These are phyloP conservation scores for Drosophila serrata DNA, from an alignment of 1,140 invertebrate species.

Conservation along the genomic window DNA sequence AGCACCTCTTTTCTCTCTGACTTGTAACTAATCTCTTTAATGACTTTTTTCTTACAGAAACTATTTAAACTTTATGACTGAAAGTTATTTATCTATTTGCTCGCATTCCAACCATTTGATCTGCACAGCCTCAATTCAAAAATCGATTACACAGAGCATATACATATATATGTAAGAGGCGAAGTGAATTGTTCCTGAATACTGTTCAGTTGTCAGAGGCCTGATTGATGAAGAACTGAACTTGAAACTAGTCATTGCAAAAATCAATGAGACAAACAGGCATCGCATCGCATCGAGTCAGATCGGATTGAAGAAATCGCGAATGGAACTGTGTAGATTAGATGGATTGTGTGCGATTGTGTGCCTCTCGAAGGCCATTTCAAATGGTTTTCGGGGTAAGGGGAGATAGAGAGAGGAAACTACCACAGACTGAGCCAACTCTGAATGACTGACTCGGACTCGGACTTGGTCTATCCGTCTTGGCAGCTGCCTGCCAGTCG, in stretches of 20 bases:
- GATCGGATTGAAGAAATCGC: constrained; percentile 35
- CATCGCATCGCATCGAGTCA: constrained; percentile 29
- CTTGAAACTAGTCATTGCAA: constrained; percentile 71
- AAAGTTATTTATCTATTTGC: not conserved
- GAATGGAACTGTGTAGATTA: constrained; percentile 73
- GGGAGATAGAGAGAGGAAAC: not conserved
- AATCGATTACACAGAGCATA: constrained; percentile 54
- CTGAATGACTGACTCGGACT: constrained; percentile 55
- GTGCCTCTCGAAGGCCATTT: constrained; percentile 66
- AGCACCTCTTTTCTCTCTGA: not conserved
- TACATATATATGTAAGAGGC: not conserved
- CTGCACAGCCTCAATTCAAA: constrained; percentile 48
- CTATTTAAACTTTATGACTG: not conserved
- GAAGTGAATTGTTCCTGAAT: constrained; percentile 35
- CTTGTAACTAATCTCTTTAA: not conserved
- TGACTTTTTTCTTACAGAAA: not conserved
- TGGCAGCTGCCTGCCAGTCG: constrained; percentile 55
- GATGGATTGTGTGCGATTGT: constrained; percentile 54
- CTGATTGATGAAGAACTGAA: constrained; percentile 81
- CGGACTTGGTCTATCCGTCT: constrained; percentile 47
- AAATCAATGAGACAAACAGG: constrained; percentile 71
- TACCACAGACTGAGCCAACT: constrained; percentile 7
- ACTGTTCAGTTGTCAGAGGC: constrained; percentile 62
- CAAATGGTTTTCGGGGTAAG: constrained; percentile 22
- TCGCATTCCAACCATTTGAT: constrained; percentile 24